A percentile compares a stretch with the other conserved stretches of the same genome.
These are phyloP conservation scores for Drosophila neonasuta DNA, from an alignment of 2,888 invertebrate genomes.

Conservation along the genomic window DNA sequence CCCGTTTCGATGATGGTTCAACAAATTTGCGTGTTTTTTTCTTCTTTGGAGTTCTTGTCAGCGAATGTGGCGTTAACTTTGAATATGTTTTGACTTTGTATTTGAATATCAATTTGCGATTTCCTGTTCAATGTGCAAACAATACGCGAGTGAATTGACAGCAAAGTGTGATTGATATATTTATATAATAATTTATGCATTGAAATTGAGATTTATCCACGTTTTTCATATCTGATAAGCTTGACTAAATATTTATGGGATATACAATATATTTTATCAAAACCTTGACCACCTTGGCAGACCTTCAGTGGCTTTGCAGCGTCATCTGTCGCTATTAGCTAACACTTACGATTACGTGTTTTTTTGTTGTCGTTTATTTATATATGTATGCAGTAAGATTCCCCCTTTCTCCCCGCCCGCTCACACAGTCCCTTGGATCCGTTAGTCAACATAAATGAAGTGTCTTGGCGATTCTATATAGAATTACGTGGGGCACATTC, in stretches of 20 bases:
- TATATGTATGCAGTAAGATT: constrained; percentile 8
- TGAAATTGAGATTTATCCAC: not conserved
- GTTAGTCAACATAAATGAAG: constrained; percentile 15
- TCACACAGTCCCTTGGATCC: not conserved
- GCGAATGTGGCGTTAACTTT: constrained; percentile 29
- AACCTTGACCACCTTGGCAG: constrained; percentile 62
- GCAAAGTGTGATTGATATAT: constrained; percentile 9
- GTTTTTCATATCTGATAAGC: constrained; percentile 23
- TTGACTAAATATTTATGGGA: constrained; percentile 24
- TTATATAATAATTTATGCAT: not conserved
- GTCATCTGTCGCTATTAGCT: constrained; percentile 69
- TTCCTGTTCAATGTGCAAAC: constrained; percentile 44
- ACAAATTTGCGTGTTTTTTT: constrained; percentile 20
- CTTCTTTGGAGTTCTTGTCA: not conserved
- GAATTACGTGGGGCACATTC: constrained; percentile 60
- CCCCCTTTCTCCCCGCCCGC: not conserved
- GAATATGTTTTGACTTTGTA: constrained; percentile 8
- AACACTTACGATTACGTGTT: constrained; percentile 55
- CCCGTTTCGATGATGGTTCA: constrained; percentile 19
- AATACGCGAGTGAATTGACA: constrained; percentile 5
- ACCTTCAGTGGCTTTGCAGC: constrained; percentile 54
- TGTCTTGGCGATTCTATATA: constrained; percentile 59
- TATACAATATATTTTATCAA: constrained; percentile 12
- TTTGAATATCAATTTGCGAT: constrained; percentile 18
- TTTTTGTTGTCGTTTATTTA: constrained; percentile 41